Percentiles rank a stretch among this genome's conserved stretches.
Evolutionary conservation across 2,888 invertebrate genomes (phyloP).

Genomic region (Orthosia incerta): DNA sequence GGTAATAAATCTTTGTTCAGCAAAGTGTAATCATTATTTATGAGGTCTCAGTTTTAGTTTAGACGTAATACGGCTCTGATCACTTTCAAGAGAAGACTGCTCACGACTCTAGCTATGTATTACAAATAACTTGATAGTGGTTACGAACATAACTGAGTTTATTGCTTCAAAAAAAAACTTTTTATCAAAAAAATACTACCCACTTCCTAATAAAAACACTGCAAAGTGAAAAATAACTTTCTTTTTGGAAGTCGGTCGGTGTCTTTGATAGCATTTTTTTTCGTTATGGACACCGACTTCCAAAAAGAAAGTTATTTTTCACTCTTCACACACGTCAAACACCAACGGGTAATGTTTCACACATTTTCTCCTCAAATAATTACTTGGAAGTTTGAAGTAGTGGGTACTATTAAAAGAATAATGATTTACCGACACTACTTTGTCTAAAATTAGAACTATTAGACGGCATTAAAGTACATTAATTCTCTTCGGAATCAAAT

Average conservation of each 20-base stretch:
- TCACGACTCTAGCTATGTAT: not conserved
- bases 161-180: no score
- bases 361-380: no score
- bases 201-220: no score
- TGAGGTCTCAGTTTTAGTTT: not conserved
- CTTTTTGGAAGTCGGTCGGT: no score
- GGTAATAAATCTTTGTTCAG: not conserved
- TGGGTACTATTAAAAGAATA: not conserved
- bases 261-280: no score
- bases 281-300: no score
- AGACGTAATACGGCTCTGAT: not conserved
- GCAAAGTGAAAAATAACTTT: no score
- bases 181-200: no score
- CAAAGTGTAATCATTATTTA: slow-evolving; percentile 27
- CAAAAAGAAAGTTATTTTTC: no score
- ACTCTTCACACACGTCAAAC: no score
- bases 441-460: not conserved
- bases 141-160: not conserved
- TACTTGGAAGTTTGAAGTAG: not conserved
- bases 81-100: not conserved
- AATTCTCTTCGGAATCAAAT: not conserved
- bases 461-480: not conserved
- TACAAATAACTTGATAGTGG: slow-evolving; percentile 1
- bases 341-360: no score
- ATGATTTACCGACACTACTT: not conserved